Percentiles rank a stretch among this genome's conserved stretches.
Conservation (phyloP, 2,888 invertebrate genomes). For the Teleogryllus oceanicus region DNA sequence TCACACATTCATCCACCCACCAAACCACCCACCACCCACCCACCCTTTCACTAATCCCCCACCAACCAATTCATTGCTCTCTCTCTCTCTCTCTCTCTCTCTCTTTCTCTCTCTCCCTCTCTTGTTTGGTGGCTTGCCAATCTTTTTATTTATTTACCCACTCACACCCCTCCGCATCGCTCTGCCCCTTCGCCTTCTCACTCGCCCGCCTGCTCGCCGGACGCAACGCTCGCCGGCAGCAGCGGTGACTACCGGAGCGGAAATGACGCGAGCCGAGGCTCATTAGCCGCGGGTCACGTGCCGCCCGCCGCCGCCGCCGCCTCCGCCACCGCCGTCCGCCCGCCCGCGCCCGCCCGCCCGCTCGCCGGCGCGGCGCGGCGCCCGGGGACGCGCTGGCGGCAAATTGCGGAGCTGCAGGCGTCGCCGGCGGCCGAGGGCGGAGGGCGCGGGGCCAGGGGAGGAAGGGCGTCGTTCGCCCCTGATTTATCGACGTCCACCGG, state of each 20-base stretch:
- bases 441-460: too few relatives aligned
- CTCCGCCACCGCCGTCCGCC: conserved; percentile 27
- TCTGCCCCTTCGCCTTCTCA: not conserved
- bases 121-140: too few relatives aligned
- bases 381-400: conserved; percentile 36
- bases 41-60: not conserved
- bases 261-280: conserved; percentile 33
- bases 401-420: conserved; percentile 31
- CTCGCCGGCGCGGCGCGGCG: conserved; percentile 30
- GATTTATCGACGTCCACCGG: too few relatives aligned
- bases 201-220: conserved; percentile 30
- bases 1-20: not conserved
- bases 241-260: not conserved
- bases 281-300: conserved; percentile 34
- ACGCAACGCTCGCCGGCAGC: conserved; percentile 28
- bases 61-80: not conserved
- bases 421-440: not conserved
- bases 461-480: too few relatives aligned
- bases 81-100: not conserved
- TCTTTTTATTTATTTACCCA: too few relatives aligned
- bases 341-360: conserved; percentile 11
- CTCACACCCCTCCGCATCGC: not conserved
- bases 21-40: not conserved
- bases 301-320: conserved; percentile 20
- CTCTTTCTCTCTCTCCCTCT: not conserved